These are phyloP conservation scores for Tetragonisca angustula DNA, from an alignment of 2,888 invertebrate genomes.

Conservation along the genomic window DNA sequence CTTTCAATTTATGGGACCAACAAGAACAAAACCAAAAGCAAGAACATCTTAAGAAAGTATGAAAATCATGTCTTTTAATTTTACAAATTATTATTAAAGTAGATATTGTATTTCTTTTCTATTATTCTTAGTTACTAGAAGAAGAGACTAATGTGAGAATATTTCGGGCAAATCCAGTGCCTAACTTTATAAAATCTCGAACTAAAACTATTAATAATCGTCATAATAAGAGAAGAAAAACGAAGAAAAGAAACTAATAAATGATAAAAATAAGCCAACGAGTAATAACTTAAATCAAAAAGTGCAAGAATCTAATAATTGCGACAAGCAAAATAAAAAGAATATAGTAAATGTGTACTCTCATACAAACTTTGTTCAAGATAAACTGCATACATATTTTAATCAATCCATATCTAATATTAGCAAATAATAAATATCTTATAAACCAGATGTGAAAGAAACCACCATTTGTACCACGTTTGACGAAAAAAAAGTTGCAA, in stretches of 20 bases:
- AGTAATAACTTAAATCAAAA: not conserved
- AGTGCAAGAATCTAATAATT: not conserved
- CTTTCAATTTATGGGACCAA: slow-evolving; percentile 3
- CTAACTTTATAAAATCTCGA: slow-evolving; percentile 27
- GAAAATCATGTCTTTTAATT: not conserved
- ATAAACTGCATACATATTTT: not conserved
- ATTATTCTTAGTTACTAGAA: slow-evolving; percentile 3
- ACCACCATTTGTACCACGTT: slow-evolving; percentile 48
- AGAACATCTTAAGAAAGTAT: slow-evolving; percentile 17
- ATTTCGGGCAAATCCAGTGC: slow-evolving; percentile 41
- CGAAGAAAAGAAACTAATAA: not conserved
- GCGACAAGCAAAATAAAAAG: not conserved
- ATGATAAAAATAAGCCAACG: too few relatives aligned
- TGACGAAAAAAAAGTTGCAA: not conserved
- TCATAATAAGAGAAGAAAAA: not conserved
- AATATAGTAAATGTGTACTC: slow-evolving; percentile 22
- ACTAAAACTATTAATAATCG: not conserved
- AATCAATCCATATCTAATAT: too few relatives aligned
- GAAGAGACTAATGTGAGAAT: slow-evolving; percentile 8
- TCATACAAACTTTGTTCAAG: not conserved
- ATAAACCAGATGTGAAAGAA: slow-evolving; percentile 58
- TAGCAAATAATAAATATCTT: not conserved
- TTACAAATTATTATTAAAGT: not conserved
- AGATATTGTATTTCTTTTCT: not conserved
- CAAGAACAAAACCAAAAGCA: not conserved